These are phyloP conservation scores for Nibea albiflora DNA, from an alignment of 2,113 vertebrate genomes.

Conservation along the genomic window DNA sequence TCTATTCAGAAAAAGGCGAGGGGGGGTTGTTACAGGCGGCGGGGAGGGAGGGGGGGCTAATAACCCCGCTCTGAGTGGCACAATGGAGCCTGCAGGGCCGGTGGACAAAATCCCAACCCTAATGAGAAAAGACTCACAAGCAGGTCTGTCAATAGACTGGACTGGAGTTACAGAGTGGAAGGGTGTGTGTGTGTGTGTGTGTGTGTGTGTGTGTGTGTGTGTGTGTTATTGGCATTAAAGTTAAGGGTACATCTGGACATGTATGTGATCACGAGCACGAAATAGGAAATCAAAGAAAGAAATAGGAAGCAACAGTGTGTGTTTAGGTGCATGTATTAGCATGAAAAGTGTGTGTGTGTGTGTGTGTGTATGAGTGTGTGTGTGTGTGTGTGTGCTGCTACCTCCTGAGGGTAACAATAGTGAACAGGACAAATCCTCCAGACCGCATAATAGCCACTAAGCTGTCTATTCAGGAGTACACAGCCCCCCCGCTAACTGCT, in stretches of 20 bases:
- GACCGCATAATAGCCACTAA: conserved; percentile 90
- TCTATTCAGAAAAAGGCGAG: conserved; percentile 55
- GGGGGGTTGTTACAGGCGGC: neutral
- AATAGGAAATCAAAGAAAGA: neutral
- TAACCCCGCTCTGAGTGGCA: conserved; percentile 83
- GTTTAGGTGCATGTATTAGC: conserved; percentile 8
- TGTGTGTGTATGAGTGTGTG: conserved; percentile 25
- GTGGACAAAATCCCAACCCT: conserved; percentile 77
- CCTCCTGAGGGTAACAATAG: conserved; percentile 84
- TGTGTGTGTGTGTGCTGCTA: conserved; percentile 53
- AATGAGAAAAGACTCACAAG: conserved; percentile 88
- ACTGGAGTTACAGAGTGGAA: conserved; percentile 61
- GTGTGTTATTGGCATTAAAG: neutral
- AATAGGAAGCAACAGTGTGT: conserved; percentile 13
- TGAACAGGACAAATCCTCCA: conserved; percentile 87
- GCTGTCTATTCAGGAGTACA: conserved; percentile 89
- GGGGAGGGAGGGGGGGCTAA: conserved; percentile 40
- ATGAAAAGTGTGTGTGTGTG: neutral
- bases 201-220: conserved; percentile 27
- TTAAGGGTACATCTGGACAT: neutral
- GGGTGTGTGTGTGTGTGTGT: neutral
- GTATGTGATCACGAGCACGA: conserved; percentile 17
- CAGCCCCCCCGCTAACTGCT: conserved; percentile 82
- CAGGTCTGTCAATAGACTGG: conserved; percentile 79
- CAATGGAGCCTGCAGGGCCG: conserved; percentile 78